Conservation (phyloP, 1,140 invertebrate genomes). For the Theocolax elegans region DNA sequence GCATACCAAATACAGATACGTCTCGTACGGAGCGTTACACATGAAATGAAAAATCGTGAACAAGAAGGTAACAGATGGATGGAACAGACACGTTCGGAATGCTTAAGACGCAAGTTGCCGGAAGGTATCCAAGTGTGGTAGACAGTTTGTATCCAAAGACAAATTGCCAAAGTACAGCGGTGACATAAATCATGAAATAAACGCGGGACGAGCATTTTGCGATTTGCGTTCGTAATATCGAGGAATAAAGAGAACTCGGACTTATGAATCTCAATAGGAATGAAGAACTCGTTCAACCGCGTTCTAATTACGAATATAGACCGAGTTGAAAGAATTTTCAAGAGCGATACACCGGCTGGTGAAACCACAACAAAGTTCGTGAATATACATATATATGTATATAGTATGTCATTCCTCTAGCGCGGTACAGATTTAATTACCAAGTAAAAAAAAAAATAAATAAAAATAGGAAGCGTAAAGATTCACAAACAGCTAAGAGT, state of each 20-base stretch:
- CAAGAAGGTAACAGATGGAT: slow-evolving; percentile 31
- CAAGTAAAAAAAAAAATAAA: not conserved
- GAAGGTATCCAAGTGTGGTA: slow-evolving; percentile 44
- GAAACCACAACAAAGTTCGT: too few relatives aligned
- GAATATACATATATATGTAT: too few relatives aligned
- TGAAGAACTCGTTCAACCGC: too few relatives aligned
- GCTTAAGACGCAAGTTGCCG: slow-evolving; percentile 36
- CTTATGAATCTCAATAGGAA: not conserved
- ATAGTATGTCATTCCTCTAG: too few relatives aligned
- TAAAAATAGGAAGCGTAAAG: not conserved
- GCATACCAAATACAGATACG: too few relatives aligned
- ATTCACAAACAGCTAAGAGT: slow-evolving; percentile 34
- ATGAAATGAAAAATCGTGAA: not conserved
- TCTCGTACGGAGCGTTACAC: not conserved
- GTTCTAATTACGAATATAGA: too few relatives aligned
- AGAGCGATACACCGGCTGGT: too few relatives aligned
- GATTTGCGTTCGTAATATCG: slow-evolving; percentile 6
- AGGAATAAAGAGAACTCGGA: not conserved
- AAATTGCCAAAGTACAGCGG: slow-evolving; percentile 45
- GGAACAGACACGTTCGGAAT: not conserved
- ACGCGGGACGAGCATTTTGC: slow-evolving; percentile 24
- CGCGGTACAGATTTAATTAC: not conserved
- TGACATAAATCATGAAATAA: slow-evolving; percentile 48
- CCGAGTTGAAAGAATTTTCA: too few relatives aligned
- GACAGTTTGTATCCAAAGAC: slow-evolving; percentile 47